Evolutionary conservation across 2,888 invertebrate species (phyloP), one percentile per base, ranked within the genome.

Genomic region (Cephus rjabovi): DNA sequence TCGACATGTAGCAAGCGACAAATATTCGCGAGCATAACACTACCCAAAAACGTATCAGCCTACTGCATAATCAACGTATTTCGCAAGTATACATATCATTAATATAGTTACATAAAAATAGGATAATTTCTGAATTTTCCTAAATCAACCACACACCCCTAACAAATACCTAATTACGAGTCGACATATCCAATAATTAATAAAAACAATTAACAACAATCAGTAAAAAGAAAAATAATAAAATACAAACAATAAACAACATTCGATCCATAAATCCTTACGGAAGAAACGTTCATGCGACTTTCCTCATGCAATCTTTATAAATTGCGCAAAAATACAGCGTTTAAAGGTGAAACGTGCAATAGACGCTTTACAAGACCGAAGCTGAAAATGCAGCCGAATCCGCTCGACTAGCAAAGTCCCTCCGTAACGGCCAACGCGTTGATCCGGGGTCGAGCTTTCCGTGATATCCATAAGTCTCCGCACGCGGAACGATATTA

Each of bases 311-410:
- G 79, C 70, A 80, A 80, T 81, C 76, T 79, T 84, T 85, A 87
- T 85, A 83, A 84, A 86, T 86, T 86, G 81, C 80, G 74, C 79
- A 80, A 81, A 80, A 78, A 81, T 81, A 80, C 77, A 79, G 80
- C 81, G 80, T 81, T 80, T 81, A 81, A 83, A 81, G 75, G 79
- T 74, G 76, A 86, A 84, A 90, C 90, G 90, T 89, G 91, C 86
- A 84, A 81, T 81, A 87, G 83, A 86, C 87, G 88, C 87, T 91
- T 89, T 90, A 90, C 87, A 90, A 87, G 87, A 87, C 82, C 89
- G 88, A 87, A 87, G 87, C 87, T 86, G 83, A 82, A 78, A 77
- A 56, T 79, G 82, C 75, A 71, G 71, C 56, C 74, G 85, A 82
- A 81, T 82, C 83, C 83, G 82, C 82, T 81, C 82, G 56, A 23